Base-by-base conservation (phyloP, 2,113 vertebrate species). In the Boleophthalmus pectinirostris region DNA sequence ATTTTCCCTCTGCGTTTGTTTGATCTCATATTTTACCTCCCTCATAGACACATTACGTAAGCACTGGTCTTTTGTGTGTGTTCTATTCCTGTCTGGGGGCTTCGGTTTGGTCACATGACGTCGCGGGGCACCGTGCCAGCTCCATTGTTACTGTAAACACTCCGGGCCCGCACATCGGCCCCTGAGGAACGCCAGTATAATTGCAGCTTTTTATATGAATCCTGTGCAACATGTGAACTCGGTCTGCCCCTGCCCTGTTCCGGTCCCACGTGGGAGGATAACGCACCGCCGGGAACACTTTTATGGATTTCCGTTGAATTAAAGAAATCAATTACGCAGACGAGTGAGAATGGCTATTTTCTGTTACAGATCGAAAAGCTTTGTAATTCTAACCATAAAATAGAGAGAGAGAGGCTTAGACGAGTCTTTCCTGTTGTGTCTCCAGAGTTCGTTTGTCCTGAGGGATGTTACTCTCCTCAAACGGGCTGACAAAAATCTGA, bases 201-300 rank as follows among this genome's bases (percentile, higher is more conserved):
- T 75, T 87, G 82, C 70, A 58, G 83, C 21, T 77, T 85, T 75
- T 83, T 21, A 88, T 85, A 79, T 84, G 81, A 86, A 84, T 75
- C 86, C 89, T 90, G 87, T 91, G 89, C 89, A 87, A 86, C 69
- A 77, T 81, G 74, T 82, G 82, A 89, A 85, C 89, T 87, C 83
- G 85, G 85, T 88, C 86, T 89, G 87, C 85, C 83, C 87, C 87
- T 65, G 20, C 49, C 78, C 78, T 82, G 65, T 85, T 90, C 86
- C 85, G 78, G 77, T 78, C 85, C 87, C 89, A 77, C 67, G 68
- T 80, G 84, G 77, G 74, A 82, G 81, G 78, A 79, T 72, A 56
- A 77, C 76, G 66, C 81, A 72, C 72, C 49, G 80, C 72, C 78
- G 78, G 86, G 85, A 74, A 80, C 80, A 71, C 81, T 0, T 24